Conservation (phyloP, 2,113 vertebrate species). For the Tetrax tetrax region DNA sequence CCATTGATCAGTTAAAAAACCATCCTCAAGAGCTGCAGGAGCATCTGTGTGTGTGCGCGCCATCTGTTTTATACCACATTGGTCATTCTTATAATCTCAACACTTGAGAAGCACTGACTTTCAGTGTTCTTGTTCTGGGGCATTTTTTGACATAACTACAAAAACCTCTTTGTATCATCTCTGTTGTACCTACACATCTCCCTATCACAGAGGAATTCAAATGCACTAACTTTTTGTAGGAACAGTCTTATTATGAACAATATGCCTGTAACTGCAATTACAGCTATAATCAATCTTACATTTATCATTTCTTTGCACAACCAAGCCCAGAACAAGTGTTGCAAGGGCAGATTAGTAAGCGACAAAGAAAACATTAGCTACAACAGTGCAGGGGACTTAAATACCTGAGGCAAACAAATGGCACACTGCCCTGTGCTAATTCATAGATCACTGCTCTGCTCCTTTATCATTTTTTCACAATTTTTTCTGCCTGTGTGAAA, state of each 20-base stretch:
- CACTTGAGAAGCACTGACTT: background rate
- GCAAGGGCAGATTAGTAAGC: background rate
- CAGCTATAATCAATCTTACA: background rate
- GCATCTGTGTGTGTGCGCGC: fast-evolving
- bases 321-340: background rate
- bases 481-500: background rate
- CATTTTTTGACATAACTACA: background rate
- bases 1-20: fast-evolving
- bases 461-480: background rate
- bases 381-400: background rate
- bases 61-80: background rate
- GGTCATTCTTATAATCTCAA: background rate
- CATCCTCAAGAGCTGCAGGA: fast-evolving
- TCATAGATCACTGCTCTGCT: background rate
- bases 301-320: background rate
- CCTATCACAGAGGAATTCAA: background rate
- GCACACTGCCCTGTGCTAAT: background rate
- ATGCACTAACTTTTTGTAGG: background rate
- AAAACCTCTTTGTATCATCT: background rate
- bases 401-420: background rate
- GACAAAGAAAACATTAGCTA: background rate
- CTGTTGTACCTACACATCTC: background rate
- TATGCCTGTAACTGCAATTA: background rate
- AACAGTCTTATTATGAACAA: background rate
- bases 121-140: background rate